Evolutionary conservation across 2,797 vertebrate genomes (phyloP), one percentile per base, ranked within the genome.

Genomic region (Carapus acus): DNA sequence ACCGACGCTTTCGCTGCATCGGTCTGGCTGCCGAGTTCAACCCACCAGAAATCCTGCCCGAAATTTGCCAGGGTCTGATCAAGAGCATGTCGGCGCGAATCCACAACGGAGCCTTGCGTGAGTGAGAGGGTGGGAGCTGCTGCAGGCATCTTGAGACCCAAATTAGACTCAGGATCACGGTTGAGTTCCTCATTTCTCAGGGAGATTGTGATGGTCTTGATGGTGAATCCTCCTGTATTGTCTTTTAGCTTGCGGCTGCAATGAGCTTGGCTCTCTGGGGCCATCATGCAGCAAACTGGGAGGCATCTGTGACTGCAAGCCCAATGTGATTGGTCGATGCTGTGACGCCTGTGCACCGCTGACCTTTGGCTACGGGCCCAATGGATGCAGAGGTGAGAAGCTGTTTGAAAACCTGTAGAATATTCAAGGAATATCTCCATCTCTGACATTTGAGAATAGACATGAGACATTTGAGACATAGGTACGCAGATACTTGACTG

Each of bases 241-340:
- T n/a, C n/a, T n/a, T 21, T 29, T 77, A 98, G 93, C 78, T 0
- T 97, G 93, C 62, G 82, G 77, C 37, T 94, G 92, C 79, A 85
- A 93, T 47, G 42, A 48, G 0, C 49, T 79, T 31, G 92, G 92
- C 2, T 89, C 91, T 0, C 33, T 84, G 1, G 80, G 84, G 1
- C 13, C 66, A 14, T 80, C 15, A 55, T 96, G 94, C 58, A 87
- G 82, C 70, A 87, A 76, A 46, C 75, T 91, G 41, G 91, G 88
- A 0, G 93, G 93, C 1, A 69, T 86, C 53, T 94, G 93, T 75
- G 79, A 85, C 15, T 93, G 92, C 78, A 93, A 92, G 74, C 76
- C 83, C 31, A 88, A 87, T 0, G 88, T 95, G 1, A 73, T 87
- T 22, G 91, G 92, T 8, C 85, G 83, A 41, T 90, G 91, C 82